Evolutionary conservation across 2,888 invertebrate genomes (phyloP).

Genomic region (Smittia sp.): DNA sequence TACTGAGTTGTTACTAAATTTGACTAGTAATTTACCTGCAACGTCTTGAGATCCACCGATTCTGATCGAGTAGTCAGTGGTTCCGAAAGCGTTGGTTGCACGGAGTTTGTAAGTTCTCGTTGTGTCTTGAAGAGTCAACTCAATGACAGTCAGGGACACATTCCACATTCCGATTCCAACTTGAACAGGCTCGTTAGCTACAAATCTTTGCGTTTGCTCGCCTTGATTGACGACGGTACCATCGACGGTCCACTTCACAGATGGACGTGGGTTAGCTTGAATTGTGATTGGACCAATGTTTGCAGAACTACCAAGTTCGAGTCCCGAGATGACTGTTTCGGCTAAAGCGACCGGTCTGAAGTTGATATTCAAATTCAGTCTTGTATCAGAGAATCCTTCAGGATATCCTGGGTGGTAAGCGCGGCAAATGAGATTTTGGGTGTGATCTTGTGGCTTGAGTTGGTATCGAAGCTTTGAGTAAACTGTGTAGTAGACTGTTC

Average conservation of each 20-base stretch:
- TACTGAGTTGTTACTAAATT: not conserved
- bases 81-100: slow-evolving; percentile 68
- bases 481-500: not conserved
- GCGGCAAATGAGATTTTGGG: slow-evolving; percentile 63
- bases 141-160: slow-evolving; percentile 64
- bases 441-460: slow-evolving; percentile 65
- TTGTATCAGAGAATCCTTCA: slow-evolving; percentile 48
- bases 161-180: slow-evolving; percentile 67
- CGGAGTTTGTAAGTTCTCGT: slow-evolving; percentile 66
- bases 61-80: slow-evolving; percentile 62
- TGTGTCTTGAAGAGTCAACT: slow-evolving; percentile 71
- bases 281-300: slow-evolving; percentile 67
- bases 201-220: slow-evolving; percentile 49
- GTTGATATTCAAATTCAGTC: slow-evolving; percentile 56
- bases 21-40: slow-evolving; percentile 54
- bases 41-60: slow-evolving; percentile 69
- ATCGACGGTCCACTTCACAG: slow-evolving; percentile 66
- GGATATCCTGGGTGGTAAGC: slow-evolving; percentile 60
- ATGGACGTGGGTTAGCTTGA: slow-evolving; percentile 68
- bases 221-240: slow-evolving; percentile 59
- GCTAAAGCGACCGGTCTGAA: slow-evolving; percentile 63
- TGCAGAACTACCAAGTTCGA: slow-evolving; percentile 69
- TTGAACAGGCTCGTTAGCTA: slow-evolving; percentile 49
- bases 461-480: slow-evolving; percentile 61
- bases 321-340: slow-evolving; percentile 68